Percentiles rank a stretch among this genome's conserved stretches.
Conservation (phyloP, 2,797 vertebrate genomes). For the Cercopithecus hamlyni region DNA sequence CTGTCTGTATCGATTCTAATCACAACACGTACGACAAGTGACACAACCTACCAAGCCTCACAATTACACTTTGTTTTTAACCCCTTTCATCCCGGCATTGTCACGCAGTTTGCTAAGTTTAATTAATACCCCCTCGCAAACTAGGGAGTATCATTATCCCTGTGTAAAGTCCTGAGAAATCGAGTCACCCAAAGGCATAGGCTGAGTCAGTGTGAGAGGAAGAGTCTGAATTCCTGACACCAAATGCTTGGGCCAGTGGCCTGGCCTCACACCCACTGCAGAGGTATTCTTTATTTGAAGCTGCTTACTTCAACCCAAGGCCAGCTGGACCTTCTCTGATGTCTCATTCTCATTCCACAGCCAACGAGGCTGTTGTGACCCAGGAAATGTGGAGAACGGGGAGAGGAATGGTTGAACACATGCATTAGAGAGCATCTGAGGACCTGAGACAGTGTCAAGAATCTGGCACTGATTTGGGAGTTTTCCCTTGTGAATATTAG, state of each 20-base stretch:
- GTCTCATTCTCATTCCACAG: neutral
- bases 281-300: neutral
- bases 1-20: neutral
- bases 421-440: neutral
- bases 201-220: slow-evolving; percentile 50
- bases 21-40: neutral
- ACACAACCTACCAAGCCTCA: neutral
- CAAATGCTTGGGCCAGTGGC: neutral
- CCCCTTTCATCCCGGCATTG: slow-evolving; percentile 70
- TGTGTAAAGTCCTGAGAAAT: slow-evolving; percentile 45
- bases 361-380: neutral
- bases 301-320: neutral
- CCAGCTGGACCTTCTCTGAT: neutral
- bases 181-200: slow-evolving; percentile 54
- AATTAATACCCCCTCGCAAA: slow-evolving; percentile 62
- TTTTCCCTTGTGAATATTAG: neutral
- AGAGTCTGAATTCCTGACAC: neutral
- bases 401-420: neutral
- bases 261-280: neutral
- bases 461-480: neutral
- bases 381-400: neutral
- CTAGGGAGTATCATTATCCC: slow-evolving; percentile 35
- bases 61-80: slow-evolving; percentile 46
- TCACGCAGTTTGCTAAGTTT: slow-evolving; percentile 57
- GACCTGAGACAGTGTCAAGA: neutral